A percentile compares a stretch with the other conserved stretches of the same genome.
Evolutionary conservation across 1,140 invertebrate genomes (phyloP).

Genomic region (Drosophila repleta): DNA sequence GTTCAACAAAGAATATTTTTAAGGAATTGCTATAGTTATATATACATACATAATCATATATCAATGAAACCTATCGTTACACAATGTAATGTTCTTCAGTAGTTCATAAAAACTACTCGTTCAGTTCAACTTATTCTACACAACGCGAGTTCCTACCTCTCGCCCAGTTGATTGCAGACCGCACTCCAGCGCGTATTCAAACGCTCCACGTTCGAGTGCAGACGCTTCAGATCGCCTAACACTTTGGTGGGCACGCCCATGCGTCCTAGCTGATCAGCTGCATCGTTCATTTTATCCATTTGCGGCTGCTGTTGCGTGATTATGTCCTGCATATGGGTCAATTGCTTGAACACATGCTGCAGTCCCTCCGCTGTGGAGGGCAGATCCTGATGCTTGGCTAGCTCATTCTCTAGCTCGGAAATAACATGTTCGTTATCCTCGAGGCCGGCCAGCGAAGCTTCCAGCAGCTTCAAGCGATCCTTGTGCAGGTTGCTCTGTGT

Average conservation of each 20-base stretch:
- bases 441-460: conserved; percentile 93
- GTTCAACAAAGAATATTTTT: too few species aligned
- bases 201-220: conserved; percentile 96
- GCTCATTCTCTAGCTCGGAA: conserved; percentile 95
- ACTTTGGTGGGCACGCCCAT: conserved; percentile 88
- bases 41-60: too few species aligned
- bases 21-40: too few species aligned
- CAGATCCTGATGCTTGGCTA: conserved; percentile 92
- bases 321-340: conserved; percentile 88
- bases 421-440: conserved; percentile 95
- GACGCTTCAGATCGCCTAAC: conserved; percentile 93
- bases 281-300: conserved; percentile 95
- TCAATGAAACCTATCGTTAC: too few species aligned
- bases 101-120: too few species aligned
- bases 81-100: too few species aligned
- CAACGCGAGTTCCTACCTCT: conserved; percentile 86
- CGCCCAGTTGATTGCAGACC: conserved; percentile 94
- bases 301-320: conserved; percentile 93
- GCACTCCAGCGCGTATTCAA: conserved; percentile 95
- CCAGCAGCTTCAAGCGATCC: conserved; percentile 92
- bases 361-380: conserved; percentile 92
- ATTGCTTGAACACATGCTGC: conserved; percentile 86
- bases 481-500: conserved; percentile 82
- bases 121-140: too few species aligned
- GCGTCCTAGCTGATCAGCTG: conserved; percentile 93